These are phyloP conservation scores for Petaurus breviceps DNA, from an alignment of 2,113 vertebrate species.

Conservation along the genomic window DNA sequence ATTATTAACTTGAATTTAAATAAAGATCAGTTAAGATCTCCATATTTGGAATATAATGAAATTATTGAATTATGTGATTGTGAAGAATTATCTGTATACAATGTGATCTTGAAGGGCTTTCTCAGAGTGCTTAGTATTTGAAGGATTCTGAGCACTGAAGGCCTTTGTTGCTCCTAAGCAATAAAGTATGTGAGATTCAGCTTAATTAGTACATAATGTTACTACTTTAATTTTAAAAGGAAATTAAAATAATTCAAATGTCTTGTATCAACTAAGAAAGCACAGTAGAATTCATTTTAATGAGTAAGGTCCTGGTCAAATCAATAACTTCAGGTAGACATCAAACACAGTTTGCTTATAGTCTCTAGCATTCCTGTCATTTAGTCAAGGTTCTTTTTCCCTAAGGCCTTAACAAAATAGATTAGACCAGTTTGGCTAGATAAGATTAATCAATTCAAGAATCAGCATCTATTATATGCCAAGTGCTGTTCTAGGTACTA, in stretches of 20 bases:
- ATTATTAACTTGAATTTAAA: constrained; percentile 78
- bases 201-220: too few relatives aligned
- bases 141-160: background rate
- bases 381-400: too few relatives aligned
- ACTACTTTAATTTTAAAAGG: too few relatives aligned
- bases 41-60: constrained; percentile 80
- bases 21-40: constrained; percentile 78
- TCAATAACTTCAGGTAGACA: too few relatives aligned
- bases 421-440: too few relatives aligned
- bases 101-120: constrained; percentile 71
- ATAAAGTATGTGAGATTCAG: too few relatives aligned
- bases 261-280: constrained; percentile 71
- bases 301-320: constrained; percentile 20
- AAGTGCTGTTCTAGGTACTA: too few relatives aligned
- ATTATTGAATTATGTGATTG: constrained; percentile 81
- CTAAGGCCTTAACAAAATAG: too few relatives aligned
- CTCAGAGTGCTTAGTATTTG: constrained; percentile 59
- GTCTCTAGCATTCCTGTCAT: too few relatives aligned
- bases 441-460: too few relatives aligned
- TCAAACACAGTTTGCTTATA: too few relatives aligned
- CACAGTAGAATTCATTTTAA: constrained; percentile 54
- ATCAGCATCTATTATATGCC: too few relatives aligned
- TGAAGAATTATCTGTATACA: constrained; percentile 74
- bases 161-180: background rate
- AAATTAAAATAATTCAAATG: background rate